phyloP scores from a whole-genome alignment of 2,888 invertebrate species.

The Apodemia hepburni region DNA sequence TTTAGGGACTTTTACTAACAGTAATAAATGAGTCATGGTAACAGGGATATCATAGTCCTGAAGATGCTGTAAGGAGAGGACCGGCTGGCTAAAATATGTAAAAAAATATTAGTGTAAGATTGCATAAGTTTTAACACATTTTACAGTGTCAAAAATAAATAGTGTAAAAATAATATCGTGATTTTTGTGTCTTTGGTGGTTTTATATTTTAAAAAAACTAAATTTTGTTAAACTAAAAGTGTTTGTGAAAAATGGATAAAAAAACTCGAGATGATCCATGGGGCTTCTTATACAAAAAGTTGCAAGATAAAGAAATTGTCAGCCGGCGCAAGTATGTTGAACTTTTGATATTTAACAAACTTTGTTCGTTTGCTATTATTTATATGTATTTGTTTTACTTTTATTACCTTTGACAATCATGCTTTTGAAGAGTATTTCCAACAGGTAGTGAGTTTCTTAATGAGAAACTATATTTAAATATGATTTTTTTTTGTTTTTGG shows the following conservation, averaged over 20 bases:
- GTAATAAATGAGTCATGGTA: too few relatives aligned
- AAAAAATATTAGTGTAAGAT: too few relatives aligned
- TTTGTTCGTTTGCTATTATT: neutral
- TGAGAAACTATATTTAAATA: too few relatives aligned
- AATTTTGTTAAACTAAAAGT: slow-evolving; percentile 12
- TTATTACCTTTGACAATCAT: too few relatives aligned
- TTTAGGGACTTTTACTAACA: too few relatives aligned
- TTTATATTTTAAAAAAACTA: neutral
- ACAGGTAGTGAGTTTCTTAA: too few relatives aligned
- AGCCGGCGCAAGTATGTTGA: slow-evolving; percentile 56
- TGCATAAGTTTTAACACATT: neutral
- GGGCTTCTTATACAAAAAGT: slow-evolving; percentile 60
- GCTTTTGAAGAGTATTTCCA: too few relatives aligned
- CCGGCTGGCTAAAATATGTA: too few relatives aligned
- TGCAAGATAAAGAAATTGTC: slow-evolving; percentile 63
- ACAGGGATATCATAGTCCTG: too few relatives aligned
- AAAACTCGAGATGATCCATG: slow-evolving; percentile 53
- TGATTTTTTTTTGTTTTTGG: too few relatives aligned
- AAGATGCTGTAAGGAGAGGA: too few relatives aligned
- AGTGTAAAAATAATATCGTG: neutral
- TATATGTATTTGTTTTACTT: too few relatives aligned
- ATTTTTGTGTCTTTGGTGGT: neutral
- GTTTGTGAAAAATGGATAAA: slow-evolving; percentile 43
- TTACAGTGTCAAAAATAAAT: neutral
- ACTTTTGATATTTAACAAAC: neutral